These are phyloP conservation scores for Cebus imitator DNA, from an alignment of 2,113 vertebrate genomes.

Conservation along the genomic window DNA sequence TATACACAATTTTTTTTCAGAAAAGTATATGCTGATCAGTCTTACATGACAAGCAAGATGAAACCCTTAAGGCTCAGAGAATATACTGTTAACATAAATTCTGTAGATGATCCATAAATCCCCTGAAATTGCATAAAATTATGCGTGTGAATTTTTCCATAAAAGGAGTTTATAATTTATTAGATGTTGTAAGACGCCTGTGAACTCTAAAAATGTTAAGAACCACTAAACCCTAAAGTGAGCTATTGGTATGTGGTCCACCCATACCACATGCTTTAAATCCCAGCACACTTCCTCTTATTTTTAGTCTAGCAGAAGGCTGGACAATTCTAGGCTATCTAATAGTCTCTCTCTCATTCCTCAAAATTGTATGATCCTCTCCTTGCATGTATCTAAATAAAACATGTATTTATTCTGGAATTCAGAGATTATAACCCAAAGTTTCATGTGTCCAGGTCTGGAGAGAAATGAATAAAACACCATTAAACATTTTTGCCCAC, in stretches of 20 bases:
- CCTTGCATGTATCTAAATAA: neutral
- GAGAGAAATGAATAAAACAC: neutral
- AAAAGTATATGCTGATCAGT: neutral
- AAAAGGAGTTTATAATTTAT: neutral
- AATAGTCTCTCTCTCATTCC: neutral
- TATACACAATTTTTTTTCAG: neutral
- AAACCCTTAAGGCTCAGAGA: neutral
- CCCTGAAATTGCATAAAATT: neutral
- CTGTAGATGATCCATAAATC: neutral
- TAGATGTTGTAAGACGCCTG: neutral
- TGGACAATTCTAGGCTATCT: neutral
- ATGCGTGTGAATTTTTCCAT: neutral
- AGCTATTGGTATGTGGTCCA: neutral
- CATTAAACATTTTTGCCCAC: neutral
- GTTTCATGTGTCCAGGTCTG: neutral
- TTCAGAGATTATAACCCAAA: neutral
- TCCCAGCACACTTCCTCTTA: neutral
- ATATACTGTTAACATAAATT: neutral
- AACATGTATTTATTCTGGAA: neutral
- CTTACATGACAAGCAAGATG: neutral
- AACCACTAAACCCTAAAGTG: neutral
- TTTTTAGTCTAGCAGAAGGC: neutral
- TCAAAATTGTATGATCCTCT: neutral
- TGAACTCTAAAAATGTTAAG: neutral
- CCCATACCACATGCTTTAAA: neutral